phyloP scores from a whole-genome alignment of 2,888 invertebrate genomes.

The Galeruca laticollis region DNA sequence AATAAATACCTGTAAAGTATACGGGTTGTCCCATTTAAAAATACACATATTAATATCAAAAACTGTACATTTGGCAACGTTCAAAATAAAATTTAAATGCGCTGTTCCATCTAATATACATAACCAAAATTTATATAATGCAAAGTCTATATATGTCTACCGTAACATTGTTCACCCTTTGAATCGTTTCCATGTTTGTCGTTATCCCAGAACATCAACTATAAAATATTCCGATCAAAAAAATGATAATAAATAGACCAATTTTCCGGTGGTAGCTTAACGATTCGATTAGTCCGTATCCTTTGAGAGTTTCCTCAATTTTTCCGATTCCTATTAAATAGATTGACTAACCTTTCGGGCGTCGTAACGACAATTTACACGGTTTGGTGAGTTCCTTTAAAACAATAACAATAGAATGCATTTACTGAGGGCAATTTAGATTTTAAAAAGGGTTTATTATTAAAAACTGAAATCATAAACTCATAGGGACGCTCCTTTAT shows the following conservation, averaged over 20 bases:
- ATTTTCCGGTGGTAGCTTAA: neutral
- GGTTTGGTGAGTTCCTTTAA: conserved; percentile 46
- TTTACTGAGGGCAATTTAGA: conserved; percentile 44
- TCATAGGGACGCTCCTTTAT: conserved; percentile 55
- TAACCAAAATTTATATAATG: too few relatives aligned
- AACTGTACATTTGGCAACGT: too few relatives aligned
- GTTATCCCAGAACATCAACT: too few relatives aligned
- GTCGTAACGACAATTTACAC: conserved; percentile 50
- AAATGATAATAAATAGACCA: neutral
- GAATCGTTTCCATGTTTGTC: too few relatives aligned
- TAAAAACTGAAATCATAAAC: conserved; percentile 52
- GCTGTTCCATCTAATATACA: too few relatives aligned
- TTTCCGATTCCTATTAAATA: conserved; percentile 50
- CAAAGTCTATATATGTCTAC: too few relatives aligned
- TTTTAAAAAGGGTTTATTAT: conserved; percentile 51
- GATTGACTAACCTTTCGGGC: conserved; percentile 47
- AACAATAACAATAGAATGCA: conserved; percentile 46
- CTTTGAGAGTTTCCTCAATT: conserved; percentile 45
- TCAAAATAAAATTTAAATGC: too few relatives aligned
- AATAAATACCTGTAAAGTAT: too few relatives aligned
- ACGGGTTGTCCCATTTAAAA: too few relatives aligned
- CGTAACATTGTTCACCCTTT: too few relatives aligned
- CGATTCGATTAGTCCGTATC: neutral
- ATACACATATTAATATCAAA: too few relatives aligned
- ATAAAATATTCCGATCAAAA: too few relatives aligned